Evolutionary conservation across 2,888 invertebrate species (phyloP), one percentile per base, ranked within the genome.

Genomic region (Carterocephalus palaemon): DNA sequence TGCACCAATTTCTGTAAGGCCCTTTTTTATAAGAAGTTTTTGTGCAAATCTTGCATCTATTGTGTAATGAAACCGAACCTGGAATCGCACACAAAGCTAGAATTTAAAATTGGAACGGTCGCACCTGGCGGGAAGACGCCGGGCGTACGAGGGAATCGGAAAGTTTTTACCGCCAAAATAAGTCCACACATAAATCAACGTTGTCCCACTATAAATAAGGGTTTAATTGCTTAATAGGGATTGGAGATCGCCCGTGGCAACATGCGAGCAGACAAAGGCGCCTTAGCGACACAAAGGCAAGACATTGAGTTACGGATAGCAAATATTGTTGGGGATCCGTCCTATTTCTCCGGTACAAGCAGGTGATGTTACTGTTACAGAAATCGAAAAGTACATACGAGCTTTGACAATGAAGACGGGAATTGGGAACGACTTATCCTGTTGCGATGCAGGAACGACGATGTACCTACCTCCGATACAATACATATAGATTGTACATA

Each of bases 1-100:
- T 72, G 72, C 75, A 69, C 64, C 66, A 68, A 59, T 71, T 64
- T 60, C 74, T 75, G 73, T 70, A 56, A 53, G 52, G 64, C 70
- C 74, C 67, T 65, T 68, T 71, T 71, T 71, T 69, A 68, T 65
- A 62, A 67, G 66, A 70, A 61, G 78, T 83, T 85, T 83, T 84
- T 85, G 81, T 79, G 83, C 81, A 76, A 83, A 83, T 80, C 82
- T 82, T 75, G 75, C 75, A 75, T 68, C 71, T 62, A 80, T 83
- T 84, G 83, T 82, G 62, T 72, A 73, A 74, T 66, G 75, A 75
- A 77, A 75, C 70, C 72, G 71, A 64, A 62, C 60, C 64, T 53
- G 49, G 64, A 37, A 45, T 64, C 59, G 54, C 34, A 52, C 40
- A 75, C 74, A 73, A 76, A 70, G 70, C 67, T 65, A 64, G 63